A percentile compares a stretch with the other conserved stretches of the same genome.
Conservation (phyloP, 2,797 vertebrate species). For the Enteromius afrohamiltoni region DNA sequence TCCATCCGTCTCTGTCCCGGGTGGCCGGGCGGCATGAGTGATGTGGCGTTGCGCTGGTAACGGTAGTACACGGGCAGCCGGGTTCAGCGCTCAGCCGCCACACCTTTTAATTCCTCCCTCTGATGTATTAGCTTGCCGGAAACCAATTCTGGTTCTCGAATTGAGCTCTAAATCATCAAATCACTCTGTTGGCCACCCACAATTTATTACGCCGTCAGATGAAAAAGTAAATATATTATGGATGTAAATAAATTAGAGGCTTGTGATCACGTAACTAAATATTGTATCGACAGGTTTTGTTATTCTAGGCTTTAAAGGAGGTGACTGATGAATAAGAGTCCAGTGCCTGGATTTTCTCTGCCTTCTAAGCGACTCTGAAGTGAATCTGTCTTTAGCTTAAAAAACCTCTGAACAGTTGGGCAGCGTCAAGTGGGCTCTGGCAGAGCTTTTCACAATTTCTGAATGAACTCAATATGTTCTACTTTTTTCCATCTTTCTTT, state of each 20-base stretch:
- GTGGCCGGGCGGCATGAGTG: constrained; percentile 51
- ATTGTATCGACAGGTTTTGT: constrained; percentile 66
- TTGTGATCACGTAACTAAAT: constrained; percentile 69
- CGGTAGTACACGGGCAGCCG: constrained; percentile 27
- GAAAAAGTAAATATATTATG: constrained; percentile 68
- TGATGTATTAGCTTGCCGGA: constrained; percentile 80
- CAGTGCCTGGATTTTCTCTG: constrained; percentile 49
- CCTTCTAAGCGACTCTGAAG: constrained; percentile 60
- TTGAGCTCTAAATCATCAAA: constrained; percentile 82
- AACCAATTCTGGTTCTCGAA: constrained; percentile 80
- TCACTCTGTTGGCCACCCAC: constrained; percentile 69
- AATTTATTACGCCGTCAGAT: constrained; percentile 70
- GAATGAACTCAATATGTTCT: neutral
- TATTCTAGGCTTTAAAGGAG: constrained; percentile 52
- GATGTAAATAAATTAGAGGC: constrained; percentile 76
- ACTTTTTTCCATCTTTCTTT: neutral
- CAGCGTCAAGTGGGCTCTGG: no score
- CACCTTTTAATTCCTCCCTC: constrained; percentile 79
- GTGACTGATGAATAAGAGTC: constrained; percentile 68
- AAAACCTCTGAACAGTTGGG: neutral
- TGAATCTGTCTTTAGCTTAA: constrained; percentile 36
- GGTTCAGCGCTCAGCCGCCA: constrained; percentile 63
- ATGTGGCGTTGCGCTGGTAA: constrained; percentile 55
- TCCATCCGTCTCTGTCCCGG: constrained; percentile 62
- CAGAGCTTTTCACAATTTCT: neutral